These are phyloP conservation scores for Apamea crenata DNA, from an alignment of 2,888 invertebrate genomes.

Conservation along the genomic window DNA sequence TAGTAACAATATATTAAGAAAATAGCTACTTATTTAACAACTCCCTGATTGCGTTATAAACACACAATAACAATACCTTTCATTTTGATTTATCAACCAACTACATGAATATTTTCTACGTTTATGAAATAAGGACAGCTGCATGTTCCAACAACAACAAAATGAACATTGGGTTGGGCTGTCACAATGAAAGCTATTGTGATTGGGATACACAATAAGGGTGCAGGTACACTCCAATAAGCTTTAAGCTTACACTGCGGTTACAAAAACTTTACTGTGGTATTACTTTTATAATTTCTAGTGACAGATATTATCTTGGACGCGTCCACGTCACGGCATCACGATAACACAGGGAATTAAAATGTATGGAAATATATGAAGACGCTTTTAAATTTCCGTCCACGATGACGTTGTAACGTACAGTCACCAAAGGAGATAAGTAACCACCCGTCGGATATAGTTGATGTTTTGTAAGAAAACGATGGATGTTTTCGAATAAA, in stretches of 20 bases:
- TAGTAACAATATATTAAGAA: slow-evolving; percentile 1
- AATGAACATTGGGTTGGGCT: neutral
- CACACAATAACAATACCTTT: neutral
- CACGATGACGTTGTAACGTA: neutral
- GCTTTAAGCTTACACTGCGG: slow-evolving; percentile 4
- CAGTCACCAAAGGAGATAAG: too few relatives aligned
- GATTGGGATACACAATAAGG: neutral
- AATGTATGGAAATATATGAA: neutral
- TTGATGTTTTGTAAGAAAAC: too few relatives aligned
- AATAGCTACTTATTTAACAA: slow-evolving; percentile 18
- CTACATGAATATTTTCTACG: neutral
- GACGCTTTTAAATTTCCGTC: neutral
- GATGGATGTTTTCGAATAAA: too few relatives aligned
- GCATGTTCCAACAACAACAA: neutral
- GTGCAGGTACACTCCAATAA: neutral
- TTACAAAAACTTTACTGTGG: neutral
- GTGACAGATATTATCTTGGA: too few relatives aligned
- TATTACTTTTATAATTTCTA: neutral
- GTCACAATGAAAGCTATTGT: too few relatives aligned
- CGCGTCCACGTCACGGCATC: neutral
- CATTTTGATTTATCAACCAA: neutral
- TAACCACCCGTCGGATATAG: too few relatives aligned
- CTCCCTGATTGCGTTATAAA: neutral
- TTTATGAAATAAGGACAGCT: neutral
- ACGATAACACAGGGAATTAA: neutral